phyloP scores from a whole-genome alignment of 2,888 invertebrate species.

The Drosophila anceps region DNA sequence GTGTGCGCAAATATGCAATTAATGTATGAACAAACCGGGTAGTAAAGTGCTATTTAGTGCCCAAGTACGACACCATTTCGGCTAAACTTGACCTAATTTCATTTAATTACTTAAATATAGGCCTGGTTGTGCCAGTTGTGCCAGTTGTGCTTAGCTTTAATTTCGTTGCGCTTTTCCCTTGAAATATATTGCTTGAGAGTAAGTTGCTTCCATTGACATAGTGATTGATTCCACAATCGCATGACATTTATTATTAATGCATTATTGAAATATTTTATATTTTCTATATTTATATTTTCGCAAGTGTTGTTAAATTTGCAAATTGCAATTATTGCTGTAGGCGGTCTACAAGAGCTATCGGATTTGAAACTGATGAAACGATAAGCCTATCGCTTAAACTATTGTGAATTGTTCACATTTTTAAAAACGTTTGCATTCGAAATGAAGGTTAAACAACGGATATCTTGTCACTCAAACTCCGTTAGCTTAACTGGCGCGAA shows the following conservation, averaged over 20 bases:
- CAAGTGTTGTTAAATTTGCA: constrained; percentile 1
- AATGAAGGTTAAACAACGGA: constrained; percentile 18
- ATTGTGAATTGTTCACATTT: neutral
- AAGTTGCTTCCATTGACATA: constrained; percentile 46
- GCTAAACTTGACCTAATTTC: constrained; percentile 67
- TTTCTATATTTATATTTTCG: neutral
- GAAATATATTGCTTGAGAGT: constrained; percentile 51
- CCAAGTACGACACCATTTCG: constrained; percentile 54
- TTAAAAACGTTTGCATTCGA: neutral
- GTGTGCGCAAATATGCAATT: constrained; percentile 43
- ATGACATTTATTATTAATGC: constrained; percentile 25
- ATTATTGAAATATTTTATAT: neutral
- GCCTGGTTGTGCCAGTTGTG: constrained; percentile 39
- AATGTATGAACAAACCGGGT: constrained; percentile 37
- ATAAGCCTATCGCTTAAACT: neutral
- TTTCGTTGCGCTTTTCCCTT: constrained; percentile 13
- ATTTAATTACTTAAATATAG: constrained; percentile 59
- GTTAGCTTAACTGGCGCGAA: constrained; percentile 26
- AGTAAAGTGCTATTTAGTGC: constrained; percentile 19
- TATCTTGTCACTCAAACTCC: constrained; percentile 29
- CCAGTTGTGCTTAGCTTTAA: constrained; percentile 43
- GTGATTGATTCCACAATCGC: constrained; percentile 45
- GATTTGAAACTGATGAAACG: neutral
- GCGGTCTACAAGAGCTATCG: neutral
- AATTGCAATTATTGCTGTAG: neutral